Percentiles rank a stretch among this genome's conserved stretches.
These are phyloP conservation scores for Oscheius myriophilus DNA, from an alignment of 2,888 invertebrate genomes.

Conservation along the genomic window DNA sequence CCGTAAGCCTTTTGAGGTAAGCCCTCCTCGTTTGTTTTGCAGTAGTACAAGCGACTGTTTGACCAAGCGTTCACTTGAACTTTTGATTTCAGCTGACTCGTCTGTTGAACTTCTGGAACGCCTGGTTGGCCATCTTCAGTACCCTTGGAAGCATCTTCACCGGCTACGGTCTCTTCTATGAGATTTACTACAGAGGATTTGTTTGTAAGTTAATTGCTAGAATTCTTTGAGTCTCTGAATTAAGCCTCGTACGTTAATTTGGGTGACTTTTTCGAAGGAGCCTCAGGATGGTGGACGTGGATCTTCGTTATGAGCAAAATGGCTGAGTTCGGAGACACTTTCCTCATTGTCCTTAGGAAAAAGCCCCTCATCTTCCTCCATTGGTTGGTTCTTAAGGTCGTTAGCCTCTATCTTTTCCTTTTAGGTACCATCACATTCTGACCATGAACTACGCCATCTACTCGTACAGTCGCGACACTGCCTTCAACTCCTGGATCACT, in stretches of 20 bases:
- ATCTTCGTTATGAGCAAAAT: slow-evolving; percentile 58
- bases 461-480: slow-evolving; percentile 55
- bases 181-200: slow-evolving; percentile 45
- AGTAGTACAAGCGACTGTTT: background rate
- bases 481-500: slow-evolving; percentile 68
- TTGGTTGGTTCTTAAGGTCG: slow-evolving; percentile 38
- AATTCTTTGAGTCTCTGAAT: background rate
- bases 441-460: slow-evolving; percentile 68
- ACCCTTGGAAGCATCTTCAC: slow-evolving; percentile 61
- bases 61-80: background rate
- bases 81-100: slow-evolving; percentile 50
- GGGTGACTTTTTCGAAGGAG: slow-evolving; percentile 51
- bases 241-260: slow-evolving; percentile 46
- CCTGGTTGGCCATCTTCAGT: slow-evolving; percentile 63
- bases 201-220: slow-evolving; percentile 28
- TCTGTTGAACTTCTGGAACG: slow-evolving; percentile 64
- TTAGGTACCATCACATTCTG: slow-evolving; percentile 64
- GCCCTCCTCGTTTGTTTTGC: slow-evolving; percentile 16
- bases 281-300: slow-evolving; percentile 61
- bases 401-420: background rate
- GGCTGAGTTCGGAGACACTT: slow-evolving; percentile 58
- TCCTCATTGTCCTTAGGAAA: slow-evolving; percentile 57
- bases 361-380: slow-evolving; percentile 61
- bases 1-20: slow-evolving; percentile 61
- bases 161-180: slow-evolving; percentile 45